phyloP scores from a whole-genome alignment of 2,113 vertebrate species.

The Pandion haliaetus region DNA sequence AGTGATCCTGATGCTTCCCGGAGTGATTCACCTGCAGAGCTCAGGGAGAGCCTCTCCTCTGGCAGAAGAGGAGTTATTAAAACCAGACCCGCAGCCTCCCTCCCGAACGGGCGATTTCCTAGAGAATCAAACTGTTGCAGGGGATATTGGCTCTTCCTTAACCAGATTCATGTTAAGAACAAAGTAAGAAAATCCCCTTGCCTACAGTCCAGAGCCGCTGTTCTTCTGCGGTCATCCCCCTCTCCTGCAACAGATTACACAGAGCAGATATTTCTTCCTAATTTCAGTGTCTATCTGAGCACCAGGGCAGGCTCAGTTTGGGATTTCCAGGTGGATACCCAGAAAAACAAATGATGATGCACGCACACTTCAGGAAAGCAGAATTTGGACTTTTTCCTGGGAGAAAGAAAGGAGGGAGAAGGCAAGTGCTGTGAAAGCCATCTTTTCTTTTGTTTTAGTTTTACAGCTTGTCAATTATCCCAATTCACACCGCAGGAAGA shows the following conservation, averaged over 20 bases:
- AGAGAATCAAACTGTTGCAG: too few species aligned
- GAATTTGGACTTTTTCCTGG: background rate
- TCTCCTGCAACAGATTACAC: background rate
- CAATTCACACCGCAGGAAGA: background rate
- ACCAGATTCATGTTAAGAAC: background rate
- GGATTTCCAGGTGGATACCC: background rate
- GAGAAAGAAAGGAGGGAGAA: background rate
- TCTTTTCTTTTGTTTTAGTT: background rate
- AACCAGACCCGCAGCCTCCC: background rate
- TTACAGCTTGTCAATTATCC: background rate
- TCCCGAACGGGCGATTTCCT: background rate
- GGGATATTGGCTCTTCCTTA: background rate
- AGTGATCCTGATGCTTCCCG: background rate
- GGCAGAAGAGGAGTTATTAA: background rate
- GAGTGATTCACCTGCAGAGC: background rate
- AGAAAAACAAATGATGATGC: background rate
- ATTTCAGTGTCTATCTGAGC: background rate
- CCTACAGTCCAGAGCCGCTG: background rate
- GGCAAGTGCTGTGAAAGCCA: background rate
- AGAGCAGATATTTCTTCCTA: background rate
- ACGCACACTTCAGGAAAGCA: rapidly evolving
- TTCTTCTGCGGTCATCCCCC: rapidly evolving
- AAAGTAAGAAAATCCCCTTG: background rate
- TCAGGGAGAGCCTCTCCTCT: background rate
- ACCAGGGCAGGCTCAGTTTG: background rate